These are phyloP conservation scores for Megaceryle maxima DNA, from an alignment of 2,113 vertebrate species.

Conservation along the genomic window DNA sequence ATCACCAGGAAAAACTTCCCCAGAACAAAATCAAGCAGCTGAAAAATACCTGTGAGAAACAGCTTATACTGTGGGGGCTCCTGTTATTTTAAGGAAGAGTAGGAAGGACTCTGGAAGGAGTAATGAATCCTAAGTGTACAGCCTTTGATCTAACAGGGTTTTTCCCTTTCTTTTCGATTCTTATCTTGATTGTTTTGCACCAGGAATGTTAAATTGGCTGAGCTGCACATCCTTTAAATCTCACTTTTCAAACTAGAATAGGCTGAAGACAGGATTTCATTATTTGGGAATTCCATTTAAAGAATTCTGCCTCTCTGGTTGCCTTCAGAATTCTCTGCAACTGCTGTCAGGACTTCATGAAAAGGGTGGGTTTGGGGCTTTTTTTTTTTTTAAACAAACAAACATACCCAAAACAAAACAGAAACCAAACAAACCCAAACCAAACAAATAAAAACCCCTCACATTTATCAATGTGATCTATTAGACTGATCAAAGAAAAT, in stretches of 20 bases:
- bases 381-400: too few relatives aligned
- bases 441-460: background rate
- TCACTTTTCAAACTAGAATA: background rate
- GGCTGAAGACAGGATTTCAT: background rate
- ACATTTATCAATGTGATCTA: background rate
- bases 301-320: background rate
- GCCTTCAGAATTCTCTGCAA: background rate
- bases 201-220: conserved; percentile 3
- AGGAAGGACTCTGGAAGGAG: background rate
- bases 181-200: conserved; percentile 30
- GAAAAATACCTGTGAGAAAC: background rate
- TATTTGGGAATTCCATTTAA: background rate
- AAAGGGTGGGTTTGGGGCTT: background rate
- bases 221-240: background rate
- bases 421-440: too few relatives aligned
- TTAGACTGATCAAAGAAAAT: background rate
- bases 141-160: background rate
- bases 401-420: too few relatives aligned
- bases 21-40: background rate
- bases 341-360: background rate
- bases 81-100: conserved; percentile 4
- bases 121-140: background rate
- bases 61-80: background rate
- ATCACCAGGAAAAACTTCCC: background rate
- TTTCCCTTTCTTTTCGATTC: conserved; percentile 30